Evolutionary conservation across 2,888 invertebrate species (phyloP).

Genomic region (Acronicta psi): DNA sequence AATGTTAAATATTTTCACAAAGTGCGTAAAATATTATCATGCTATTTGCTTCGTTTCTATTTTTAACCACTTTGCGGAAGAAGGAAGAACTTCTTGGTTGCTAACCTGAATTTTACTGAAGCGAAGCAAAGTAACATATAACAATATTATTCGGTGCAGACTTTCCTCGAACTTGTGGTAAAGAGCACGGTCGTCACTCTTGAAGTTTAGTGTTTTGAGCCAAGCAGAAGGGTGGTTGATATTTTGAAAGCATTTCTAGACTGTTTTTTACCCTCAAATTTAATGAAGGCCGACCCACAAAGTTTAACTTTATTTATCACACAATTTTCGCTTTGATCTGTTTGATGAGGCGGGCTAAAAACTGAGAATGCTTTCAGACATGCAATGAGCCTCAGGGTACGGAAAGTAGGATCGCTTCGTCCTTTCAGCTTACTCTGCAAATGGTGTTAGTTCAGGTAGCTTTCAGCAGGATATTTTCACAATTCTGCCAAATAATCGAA

Average conservation of each 20-base stretch:
- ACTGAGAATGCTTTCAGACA: conserved; percentile 43
- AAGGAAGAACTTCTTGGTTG: background rate
- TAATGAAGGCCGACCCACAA: conserved; percentile 8
- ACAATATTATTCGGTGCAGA: conserved; percentile 1
- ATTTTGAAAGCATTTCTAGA: background rate
- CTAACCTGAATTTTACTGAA: background rate
- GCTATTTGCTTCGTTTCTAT: background rate
- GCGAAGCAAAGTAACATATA: background rate
- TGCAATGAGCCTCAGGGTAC: conserved; percentile 32
- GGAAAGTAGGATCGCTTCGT: conserved; percentile 47
- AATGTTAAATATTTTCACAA: background rate
- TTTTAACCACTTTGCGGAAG: background rate
- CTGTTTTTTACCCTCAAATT: conserved; percentile 5
- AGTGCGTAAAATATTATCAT: no score
- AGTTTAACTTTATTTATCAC: conserved; percentile 30
- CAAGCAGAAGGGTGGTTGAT: background rate
- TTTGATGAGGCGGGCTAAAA: conserved; percentile 14
- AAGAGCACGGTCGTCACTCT: background rate
- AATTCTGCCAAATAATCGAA: no score
- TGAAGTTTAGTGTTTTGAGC: background rate
- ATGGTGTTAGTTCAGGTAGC: conserved; percentile 38
- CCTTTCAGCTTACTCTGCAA: conserved; percentile 35
- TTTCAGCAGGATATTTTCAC: conserved; percentile 19
- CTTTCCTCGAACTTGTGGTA: background rate
- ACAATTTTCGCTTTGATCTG: conserved; percentile 47